Evolutionary conservation across 2,888 invertebrate genomes (phyloP), one percentile per base, ranked within the genome.

Genomic region (Scrobipalpa atriplicella): DNA sequence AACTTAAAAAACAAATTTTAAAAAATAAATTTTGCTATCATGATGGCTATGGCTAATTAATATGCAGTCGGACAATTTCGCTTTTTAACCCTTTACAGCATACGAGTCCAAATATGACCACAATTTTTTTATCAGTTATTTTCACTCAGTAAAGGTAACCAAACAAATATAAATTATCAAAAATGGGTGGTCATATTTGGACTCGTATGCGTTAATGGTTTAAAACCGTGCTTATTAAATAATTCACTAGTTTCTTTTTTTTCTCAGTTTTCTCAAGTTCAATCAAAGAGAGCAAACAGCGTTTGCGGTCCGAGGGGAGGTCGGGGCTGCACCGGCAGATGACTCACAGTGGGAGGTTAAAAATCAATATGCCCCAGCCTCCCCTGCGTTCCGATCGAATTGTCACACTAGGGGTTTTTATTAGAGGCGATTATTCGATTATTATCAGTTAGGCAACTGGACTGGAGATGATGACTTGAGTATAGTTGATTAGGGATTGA

Each of bases 241-340:
- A 47, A 47, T 47, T 47, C 47, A 47, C 47, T 47, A n/a, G 1
- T 41, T 54, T 13, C 36, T 38, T 18, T 63, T 63, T 51, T 36
- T 10, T 77, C 78, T 78, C 78, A 78, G 80, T 80, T 85, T 81
- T 82, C 83, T 85, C 77, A 82, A 87, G 85, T 87, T 85, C 89
- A 89, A 89, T 90, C 88, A 88, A 83, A 84, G 84, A 86, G 81
- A 82, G 85, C 83, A 87, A 89, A 89, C 85, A 89, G 76, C 77
- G 73, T 71, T 76, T 73, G 78, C 74, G 77, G 80, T 79, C 75
- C 54, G 54, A 62, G 65, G 65, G 68, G 65, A 70, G 67, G 66
- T 51, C 13, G 10, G 75, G 78, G 80, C 69, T 76, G 78, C 69
- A 72, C 68, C 67, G 73, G 78, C 79, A 83, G 86, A 87, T 90